Base-by-base conservation (phyloP, 2,113 vertebrate species). In the Anolis carolinensis region DNA sequence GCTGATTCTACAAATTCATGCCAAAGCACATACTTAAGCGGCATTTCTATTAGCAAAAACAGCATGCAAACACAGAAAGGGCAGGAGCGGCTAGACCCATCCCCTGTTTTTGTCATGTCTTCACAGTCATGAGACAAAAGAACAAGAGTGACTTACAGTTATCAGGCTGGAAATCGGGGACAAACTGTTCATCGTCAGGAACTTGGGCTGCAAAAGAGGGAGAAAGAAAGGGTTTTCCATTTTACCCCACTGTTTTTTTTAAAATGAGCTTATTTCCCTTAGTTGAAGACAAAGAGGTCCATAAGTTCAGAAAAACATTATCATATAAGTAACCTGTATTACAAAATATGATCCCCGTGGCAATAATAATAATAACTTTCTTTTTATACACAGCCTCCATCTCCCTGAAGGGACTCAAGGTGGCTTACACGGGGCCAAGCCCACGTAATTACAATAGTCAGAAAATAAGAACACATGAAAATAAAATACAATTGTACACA, bases 111-210 rank as follows among this genome's bases (percentile, higher is more conserved):
- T 85, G 75, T 62, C 55, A 59, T 25, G 21, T 23, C 48, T 55
- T 39, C 68, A 48, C 63, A 71, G 72, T 72, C 81, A 85, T 84
- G 14, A 0, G n/a, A 84, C 65, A 87, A 72, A 86, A 16, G 23
- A 90, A 88, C 85, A 10, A n/a, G 34, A 1, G 90, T 89, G 96
- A 99, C 98, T 99, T 95, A 99, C 98, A 94, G 96, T 97, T 99
- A 93, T 99, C 98, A 4, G 98, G 98, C 96, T 98, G 98, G 95
- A 99, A 99, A 97, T 99, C 98, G 90, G 98, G 98, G 94, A 99
- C 98, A 96, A 99, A 99, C 80, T 99, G 98, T 92, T 99, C 98
- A 48, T 99, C 98, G 87, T 99, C 98, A 0, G 98, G 98, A 92
- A 99, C 98, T 96, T 99, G 98, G 96, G 98, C 98, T 97, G 92